Percentiles rank a stretch among this genome's conserved stretches.
These are phyloP conservation scores for Tetramorium simillimum DNA, from an alignment of 1,140 invertebrate genomes.

Conservation along the genomic window DNA sequence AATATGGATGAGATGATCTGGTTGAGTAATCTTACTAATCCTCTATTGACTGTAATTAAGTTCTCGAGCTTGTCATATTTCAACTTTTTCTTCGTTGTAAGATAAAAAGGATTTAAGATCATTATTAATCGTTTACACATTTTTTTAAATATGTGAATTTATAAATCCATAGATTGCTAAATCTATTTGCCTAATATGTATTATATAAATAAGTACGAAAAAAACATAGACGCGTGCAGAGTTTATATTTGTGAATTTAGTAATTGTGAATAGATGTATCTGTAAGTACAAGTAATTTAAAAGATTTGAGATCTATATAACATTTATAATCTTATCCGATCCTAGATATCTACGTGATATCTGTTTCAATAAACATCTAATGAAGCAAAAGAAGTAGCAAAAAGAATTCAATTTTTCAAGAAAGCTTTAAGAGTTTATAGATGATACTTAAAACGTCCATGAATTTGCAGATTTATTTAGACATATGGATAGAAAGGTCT, in stretches of 20 bases:
- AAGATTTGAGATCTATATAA: neutral
- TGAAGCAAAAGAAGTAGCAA: neutral
- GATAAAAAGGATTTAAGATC: neutral
- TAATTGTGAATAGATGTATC: conserved; percentile 1
- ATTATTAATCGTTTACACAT: neutral
- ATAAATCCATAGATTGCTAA: conserved; percentile 15
- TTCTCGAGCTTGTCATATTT: neutral
- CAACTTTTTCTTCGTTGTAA: conserved; percentile 7
- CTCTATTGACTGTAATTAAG: neutral
- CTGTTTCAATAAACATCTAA: neutral
- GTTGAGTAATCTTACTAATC: neutral
- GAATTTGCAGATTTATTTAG: conserved; percentile 10
- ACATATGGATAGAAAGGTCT: neutral
- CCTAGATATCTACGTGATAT: conserved; percentile 5
- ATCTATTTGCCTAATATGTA: neutral
- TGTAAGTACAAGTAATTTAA: conserved; percentile 7
- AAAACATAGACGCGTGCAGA: neutral
- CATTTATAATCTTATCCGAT: neutral
- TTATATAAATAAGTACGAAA: neutral
- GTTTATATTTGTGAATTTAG: conserved; percentile 1
- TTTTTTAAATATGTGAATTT: neutral
- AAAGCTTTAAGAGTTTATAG: conserved; percentile 15
- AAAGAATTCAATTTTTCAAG: neutral
- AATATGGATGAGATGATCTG: conserved; percentile 38
- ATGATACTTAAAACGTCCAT: neutral